Conservation (phyloP, 2,888 invertebrate species). For the Andrena fulva region DNA sequence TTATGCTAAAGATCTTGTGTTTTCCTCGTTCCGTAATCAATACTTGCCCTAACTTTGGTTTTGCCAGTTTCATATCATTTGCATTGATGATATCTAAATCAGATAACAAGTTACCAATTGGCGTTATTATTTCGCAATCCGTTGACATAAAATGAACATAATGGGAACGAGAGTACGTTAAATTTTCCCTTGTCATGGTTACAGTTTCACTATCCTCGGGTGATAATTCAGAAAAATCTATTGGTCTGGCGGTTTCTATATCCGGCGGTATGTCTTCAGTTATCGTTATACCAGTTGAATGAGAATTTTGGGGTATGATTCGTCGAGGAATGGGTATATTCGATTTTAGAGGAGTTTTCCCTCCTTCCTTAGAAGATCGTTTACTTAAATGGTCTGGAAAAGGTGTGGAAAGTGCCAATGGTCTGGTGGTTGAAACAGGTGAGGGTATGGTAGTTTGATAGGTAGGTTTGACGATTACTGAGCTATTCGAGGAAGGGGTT, state of each 20-base stretch:
- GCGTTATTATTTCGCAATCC: neutral
- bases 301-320: neutral
- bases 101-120: neutral
- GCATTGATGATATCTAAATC: neutral
- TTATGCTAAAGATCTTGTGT: neutral
- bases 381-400: neutral
- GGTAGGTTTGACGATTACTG: too few relatives aligned
- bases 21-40: neutral
- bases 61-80: neutral
- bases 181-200: neutral
- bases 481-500: too few relatives aligned
- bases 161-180: constrained; percentile 4
- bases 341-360: neutral
- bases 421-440: too few relatives aligned
- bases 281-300: neutral
- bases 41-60: constrained; percentile 2
- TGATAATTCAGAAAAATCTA: neutral
- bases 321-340: neutral
- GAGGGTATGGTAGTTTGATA: too few relatives aligned
- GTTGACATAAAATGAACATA: constrained; percentile 7
- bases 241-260: neutral
- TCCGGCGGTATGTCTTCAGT: neutral
- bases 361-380: neutral
- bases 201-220: neutral
- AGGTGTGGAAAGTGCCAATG: too few relatives aligned